Base-by-base conservation (phyloP, 2,888 invertebrate species). In the Aphelenchoides bicaudatus region DNA sequence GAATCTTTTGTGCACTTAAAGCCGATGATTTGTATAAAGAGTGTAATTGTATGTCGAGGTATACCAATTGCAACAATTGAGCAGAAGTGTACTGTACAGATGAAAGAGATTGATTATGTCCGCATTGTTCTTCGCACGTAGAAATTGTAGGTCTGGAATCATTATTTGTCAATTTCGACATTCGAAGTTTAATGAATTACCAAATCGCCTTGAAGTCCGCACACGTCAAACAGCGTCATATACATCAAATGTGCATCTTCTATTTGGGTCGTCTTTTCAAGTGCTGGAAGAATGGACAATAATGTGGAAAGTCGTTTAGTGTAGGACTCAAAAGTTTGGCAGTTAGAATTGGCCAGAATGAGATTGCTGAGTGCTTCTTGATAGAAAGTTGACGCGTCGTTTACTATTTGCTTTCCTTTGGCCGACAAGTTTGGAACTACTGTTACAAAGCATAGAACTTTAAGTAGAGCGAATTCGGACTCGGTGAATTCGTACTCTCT, bases 371-470 rank as follows among this genome's bases (percentile, higher is more conserved):
- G 50, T n/a, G 58, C 53, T 19, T 37, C 30, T 19, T 48, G 59
- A 39, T 59, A 59, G 16, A 49, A 60, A 25, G 34, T 43, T 23
- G 37, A 43, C n/a, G 59, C 59, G 10, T 21, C 19, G 30, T 28
- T 38, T n/a, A 59, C 50, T 28, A 48, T 59, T 16, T 59, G 56
- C 28, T 47, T 60, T 19, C 59, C 59, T 19, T 27, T 19, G 1
- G 23, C 50, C 4, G 59, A 59, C 25, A 59, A n/a, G 13, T 38
- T 27, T 4, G 56, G 56, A 3, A 50, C 59, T 8, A 59, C 37
- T 16, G 60, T 46, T 21, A 58, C 29, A 25, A 58, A 39, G 25
- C 23, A 37, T n/a, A 58, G 28, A 13, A 58, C 39, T 3, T 39
- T 29, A 25, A 58, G 30, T 21, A 58, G 16, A 1, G 59, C 59